Conservation (phyloP, 2,888 invertebrate species). For the Hololepta plana region DNA sequence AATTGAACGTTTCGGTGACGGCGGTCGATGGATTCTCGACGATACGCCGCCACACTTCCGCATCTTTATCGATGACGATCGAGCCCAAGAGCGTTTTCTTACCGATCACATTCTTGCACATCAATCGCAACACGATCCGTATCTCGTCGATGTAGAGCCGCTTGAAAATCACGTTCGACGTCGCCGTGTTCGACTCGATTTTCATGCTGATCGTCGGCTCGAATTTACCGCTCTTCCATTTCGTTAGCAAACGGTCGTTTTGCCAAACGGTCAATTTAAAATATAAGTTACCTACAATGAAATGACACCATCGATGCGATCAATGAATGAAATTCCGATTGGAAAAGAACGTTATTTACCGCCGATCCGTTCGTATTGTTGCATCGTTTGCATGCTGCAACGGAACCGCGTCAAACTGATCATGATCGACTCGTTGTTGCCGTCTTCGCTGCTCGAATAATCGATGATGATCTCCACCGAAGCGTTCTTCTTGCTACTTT, state of each 20-base stretch:
- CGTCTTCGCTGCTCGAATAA: constrained; percentile 47
- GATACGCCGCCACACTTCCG: constrained; percentile 45
- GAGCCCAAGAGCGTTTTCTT: constrained; percentile 51
- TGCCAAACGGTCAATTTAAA: constrained; percentile 61
- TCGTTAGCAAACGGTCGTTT: constrained; percentile 28
- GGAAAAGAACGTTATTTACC: constrained; percentile 23
- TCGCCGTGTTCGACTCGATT: constrained; percentile 47
- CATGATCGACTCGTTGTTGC: constrained; percentile 41
- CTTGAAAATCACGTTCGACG: constrained; percentile 41
- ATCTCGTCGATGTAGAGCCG: constrained; percentile 42
- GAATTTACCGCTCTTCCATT: constrained; percentile 57
- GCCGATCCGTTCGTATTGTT: constrained; percentile 47
- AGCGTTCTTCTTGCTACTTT: constrained; percentile 49
- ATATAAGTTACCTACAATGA: constrained; percentile 45
- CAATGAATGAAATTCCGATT: not conserved
- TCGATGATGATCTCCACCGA: constrained; percentile 44
- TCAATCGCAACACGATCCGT: constrained; percentile 44
- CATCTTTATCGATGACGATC: constrained; percentile 43
- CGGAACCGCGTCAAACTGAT: constrained; percentile 42
- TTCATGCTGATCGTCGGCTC: constrained; percentile 58
- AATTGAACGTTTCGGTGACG: constrained; percentile 40
- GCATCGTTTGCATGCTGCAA: constrained; percentile 54
- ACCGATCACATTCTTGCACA: constrained; percentile 46
- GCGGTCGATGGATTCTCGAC: constrained; percentile 33
- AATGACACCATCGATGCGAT: constrained; percentile 4